Base-by-base conservation (phyloP, 2,113 vertebrate species). In the Xiphophorus maculatus region DNA sequence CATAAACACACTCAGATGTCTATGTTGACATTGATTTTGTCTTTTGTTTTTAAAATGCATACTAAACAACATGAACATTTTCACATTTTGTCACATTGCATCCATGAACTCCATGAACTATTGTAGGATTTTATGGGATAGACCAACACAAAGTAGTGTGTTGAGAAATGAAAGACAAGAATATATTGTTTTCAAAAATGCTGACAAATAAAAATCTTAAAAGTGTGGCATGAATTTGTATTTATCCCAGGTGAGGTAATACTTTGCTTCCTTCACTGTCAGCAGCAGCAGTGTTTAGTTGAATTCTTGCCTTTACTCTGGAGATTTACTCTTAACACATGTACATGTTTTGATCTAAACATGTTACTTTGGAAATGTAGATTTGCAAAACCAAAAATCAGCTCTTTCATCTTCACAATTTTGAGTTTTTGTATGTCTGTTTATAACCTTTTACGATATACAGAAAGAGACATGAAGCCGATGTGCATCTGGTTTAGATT, bases 401-500 rank as follows among this genome's bases (percentile, higher is more conserved):
- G 10, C 0, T n/a, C 51, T 58, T 58, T 58, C 17, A 54, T 19
- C 25, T 58, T 58, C 51, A 25, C 51, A 25, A 58, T 58, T 83
- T 73, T 67, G 37, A 58, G 66, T 61, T 85, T 69, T 77, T 51
- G 33, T 69, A 63, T 80, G 76, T 85, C 83, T 75, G 35, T 69
- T 25, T 25, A 9, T 58, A 22, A 58, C 51, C 9, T 58, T 3
- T 10, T n/a, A 10, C 22, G 2, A 25, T 58, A 54, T 58, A n/a
- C 51, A 48, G 44, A 15, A 30, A 68, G 67, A 32, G 74, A 82
- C 82, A 83, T 83, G 71, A 88, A 83, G 62, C 11, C 66, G 71
- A 80, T 28, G 63, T 86, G 66, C 88, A 87, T 88, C 87, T 90
- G 89, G 64, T 84, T 88, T 80, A 51, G 65, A 82, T 90, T 85